phyloP scores from a whole-genome alignment of 2,113 vertebrate genomes.

The Heteronetta atricapilla region DNA sequence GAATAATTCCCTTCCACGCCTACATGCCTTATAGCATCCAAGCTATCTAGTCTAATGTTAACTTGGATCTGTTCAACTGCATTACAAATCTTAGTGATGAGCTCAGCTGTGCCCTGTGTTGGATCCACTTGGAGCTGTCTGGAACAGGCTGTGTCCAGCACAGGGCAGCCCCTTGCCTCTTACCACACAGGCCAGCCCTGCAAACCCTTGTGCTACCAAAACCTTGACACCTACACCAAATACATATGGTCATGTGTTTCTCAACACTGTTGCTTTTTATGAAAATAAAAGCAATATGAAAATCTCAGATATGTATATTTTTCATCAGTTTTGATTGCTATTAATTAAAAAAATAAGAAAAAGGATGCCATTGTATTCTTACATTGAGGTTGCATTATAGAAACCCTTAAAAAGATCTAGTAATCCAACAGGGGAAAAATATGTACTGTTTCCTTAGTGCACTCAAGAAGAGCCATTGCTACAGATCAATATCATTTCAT shows the following conservation, averaged over 20 bases:
- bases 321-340: background rate
- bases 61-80: background rate
- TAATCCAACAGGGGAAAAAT: background rate
- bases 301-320: background rate
- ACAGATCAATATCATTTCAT: background rate
- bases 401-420: background rate
- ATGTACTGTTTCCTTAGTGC: background rate
- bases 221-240: background rate
- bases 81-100: background rate
- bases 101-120: background rate
- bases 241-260: background rate
- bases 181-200: background rate
- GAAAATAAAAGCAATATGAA: background rate
- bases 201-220: background rate
- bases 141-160: background rate
- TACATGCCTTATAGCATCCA: background rate
- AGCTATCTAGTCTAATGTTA: background rate
- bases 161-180: accelerated
- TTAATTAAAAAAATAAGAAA: background rate
- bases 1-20: background rate
- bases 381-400: background rate
- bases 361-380: background rate
- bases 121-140: background rate
- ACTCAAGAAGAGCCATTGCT: background rate
- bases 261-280: background rate